Evolutionary conservation across 2,113 vertebrate genomes (phyloP).

Genomic region (Peromyscus maniculatus): DNA sequence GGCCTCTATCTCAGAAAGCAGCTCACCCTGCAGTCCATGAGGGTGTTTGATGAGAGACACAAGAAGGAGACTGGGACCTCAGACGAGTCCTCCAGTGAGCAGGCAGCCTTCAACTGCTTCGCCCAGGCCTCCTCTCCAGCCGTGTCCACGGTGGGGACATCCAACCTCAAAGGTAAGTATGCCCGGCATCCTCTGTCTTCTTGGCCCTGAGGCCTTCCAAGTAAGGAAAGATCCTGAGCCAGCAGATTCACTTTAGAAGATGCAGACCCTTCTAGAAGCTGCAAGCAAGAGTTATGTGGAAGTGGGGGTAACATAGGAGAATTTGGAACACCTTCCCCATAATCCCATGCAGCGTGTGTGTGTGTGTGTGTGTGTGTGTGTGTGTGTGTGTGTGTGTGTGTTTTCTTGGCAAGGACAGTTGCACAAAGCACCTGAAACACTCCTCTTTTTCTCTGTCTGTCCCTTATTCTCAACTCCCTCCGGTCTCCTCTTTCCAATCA

Average conservation of each 20-base stretch:
- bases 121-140: slow-evolving; percentile 94
- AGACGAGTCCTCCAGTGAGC: slow-evolving; percentile 97
- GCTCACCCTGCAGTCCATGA: slow-evolving; percentile 97
- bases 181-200: neutral
- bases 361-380: neutral
- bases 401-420: neutral
- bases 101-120: slow-evolving; percentile 95
- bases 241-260: neutral
- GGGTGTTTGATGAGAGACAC: slow-evolving; percentile 97
- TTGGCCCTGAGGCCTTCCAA: neutral
- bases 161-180: slow-evolving; percentile 96
- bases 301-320: slow-evolving; percentile 38
- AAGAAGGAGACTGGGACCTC: slow-evolving; percentile 96
- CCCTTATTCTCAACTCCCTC: neutral
- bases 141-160: slow-evolving; percentile 93
- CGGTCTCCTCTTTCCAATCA: neutral
- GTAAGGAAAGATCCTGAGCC: neutral
- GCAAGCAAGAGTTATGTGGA: slow-evolving; percentile 62
- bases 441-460: no score
- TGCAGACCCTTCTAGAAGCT: neutral
- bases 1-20: slow-evolving; percentile 91
- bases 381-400: neutral
- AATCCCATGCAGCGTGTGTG: neutral
- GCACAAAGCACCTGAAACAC: neutral
- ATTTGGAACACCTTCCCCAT: neutral